A percentile compares a stretch with the other conserved stretches of the same genome.
Evolutionary conservation across 2,888 invertebrate species (phyloP).

Genomic region (Phytoseiulus persimilis): DNA sequence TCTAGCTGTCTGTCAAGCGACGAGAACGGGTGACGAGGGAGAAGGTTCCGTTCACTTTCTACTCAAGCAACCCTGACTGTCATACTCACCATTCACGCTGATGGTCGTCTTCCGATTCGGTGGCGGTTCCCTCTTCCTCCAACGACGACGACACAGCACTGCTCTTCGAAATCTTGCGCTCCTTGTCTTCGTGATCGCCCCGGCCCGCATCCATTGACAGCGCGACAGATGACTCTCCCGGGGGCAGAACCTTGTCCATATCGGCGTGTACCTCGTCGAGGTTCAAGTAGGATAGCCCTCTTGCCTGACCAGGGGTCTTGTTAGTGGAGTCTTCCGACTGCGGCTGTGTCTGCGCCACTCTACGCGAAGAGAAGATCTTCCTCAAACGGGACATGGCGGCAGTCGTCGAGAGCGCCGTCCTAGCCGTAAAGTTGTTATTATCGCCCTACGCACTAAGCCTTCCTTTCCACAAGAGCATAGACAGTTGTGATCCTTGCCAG

Average conservation of each 20-base stretch:
- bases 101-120: neutral
- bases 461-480: neutral
- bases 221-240: neutral
- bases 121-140: neutral
- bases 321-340: neutral
- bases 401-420: neutral
- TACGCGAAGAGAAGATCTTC: neutral
- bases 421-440: constrained; percentile 5
- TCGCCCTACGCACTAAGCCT: constrained; percentile 5
- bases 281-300: neutral
- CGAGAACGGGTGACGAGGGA: neutral
- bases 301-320: neutral
- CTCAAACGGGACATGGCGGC: neutral
- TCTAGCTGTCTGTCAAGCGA: neutral
- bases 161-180: neutral
- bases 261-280: neutral
- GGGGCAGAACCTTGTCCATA: neutral
- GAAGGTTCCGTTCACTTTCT: neutral
- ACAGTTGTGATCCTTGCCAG: neutral
- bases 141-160: neutral
- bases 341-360: neutral
- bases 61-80: neutral
- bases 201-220: neutral
- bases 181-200: neutral
- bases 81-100: neutral